phyloP scores from a whole-genome alignment of 2,797 vertebrate species.

The Poeciliopsis gracilis region DNA sequence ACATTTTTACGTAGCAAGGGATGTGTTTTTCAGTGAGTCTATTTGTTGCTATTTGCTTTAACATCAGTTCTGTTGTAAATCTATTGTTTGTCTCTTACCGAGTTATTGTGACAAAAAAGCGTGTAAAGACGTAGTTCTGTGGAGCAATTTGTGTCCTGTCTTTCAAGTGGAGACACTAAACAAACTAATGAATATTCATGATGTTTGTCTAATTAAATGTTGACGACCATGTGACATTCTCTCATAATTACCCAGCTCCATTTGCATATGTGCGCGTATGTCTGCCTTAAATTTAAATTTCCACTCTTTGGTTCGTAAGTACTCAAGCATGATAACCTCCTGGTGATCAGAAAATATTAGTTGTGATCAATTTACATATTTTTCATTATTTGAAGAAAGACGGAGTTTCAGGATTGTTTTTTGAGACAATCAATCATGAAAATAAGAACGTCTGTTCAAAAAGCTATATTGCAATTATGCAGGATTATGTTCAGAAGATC shows the following conservation, averaged over 20 bases:
- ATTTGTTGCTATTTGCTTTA: background rate
- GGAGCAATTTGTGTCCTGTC: constrained; percentile 40
- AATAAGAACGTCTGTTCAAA: background rate
- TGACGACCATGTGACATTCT: constrained; percentile 37
- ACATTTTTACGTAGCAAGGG: constrained; percentile 3
- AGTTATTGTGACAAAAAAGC: background rate
- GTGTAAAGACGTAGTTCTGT: constrained; percentile 27
- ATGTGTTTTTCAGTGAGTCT: background rate
- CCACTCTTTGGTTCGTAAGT: constrained; percentile 30
- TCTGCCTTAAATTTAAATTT: constrained; percentile 14
- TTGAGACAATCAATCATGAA: background rate
- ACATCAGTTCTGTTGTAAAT: background rate
- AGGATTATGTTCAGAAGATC: background rate
- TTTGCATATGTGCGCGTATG: constrained; percentile 24
- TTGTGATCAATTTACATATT: constrained; percentile 36
- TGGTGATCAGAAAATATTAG: constrained; percentile 16
- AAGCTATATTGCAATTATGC: background rate
- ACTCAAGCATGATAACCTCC: constrained; percentile 19
- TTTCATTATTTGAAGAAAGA: constrained; percentile 21
- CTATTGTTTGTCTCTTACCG: background rate
- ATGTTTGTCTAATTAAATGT: constrained; percentile 52
- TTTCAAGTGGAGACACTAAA: constrained; percentile 53
- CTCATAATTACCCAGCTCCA: constrained; percentile 52
- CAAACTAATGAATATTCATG: constrained; percentile 67
- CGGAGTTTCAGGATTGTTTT: constrained; percentile 14